These are phyloP conservation scores for Poeciliopsis occidentalis DNA, from an alignment of 2,113 vertebrate genomes.

Conservation along the genomic window DNA sequence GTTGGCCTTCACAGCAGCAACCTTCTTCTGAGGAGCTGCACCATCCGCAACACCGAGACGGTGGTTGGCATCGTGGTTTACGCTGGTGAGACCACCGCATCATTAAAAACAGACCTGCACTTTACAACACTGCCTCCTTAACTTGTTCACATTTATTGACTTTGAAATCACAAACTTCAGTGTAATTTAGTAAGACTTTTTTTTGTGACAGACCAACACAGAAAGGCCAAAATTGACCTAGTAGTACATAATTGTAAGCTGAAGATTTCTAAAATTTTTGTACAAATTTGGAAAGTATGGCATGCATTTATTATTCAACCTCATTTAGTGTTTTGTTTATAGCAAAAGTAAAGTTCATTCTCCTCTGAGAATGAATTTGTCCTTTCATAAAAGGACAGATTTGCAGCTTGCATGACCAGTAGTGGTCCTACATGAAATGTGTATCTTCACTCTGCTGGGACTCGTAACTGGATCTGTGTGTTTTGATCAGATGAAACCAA, in stretches of 20 bases:
- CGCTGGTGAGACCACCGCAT: conserved; percentile 83
- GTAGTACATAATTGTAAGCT: too few relatives aligned
- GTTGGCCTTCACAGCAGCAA: conserved; percentile 90
- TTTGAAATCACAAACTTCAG: not conserved
- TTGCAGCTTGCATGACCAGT: too few relatives aligned
- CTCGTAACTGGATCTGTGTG: too few relatives aligned
- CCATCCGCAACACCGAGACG: conserved; percentile 90
- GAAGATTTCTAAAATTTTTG: not conserved
- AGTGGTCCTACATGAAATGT: too few relatives aligned
- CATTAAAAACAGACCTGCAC: not conserved
- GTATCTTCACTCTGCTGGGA: too few relatives aligned
- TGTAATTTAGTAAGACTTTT: not conserved
- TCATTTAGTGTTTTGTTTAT: not conserved
- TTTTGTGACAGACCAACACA: not conserved
- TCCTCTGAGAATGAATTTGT: too few relatives aligned
- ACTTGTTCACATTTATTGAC: not conserved
- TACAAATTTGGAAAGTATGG: not conserved
- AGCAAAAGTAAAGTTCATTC: too few relatives aligned
- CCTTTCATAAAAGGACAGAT: too few relatives aligned
- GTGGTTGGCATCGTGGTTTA: conserved; percentile 95
- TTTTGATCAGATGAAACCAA: too few relatives aligned
- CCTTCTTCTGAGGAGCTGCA: conserved; percentile 90
- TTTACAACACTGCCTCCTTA: not conserved
- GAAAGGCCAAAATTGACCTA: not conserved
- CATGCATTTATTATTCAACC: not conserved